Conservation (phyloP, 2,797 vertebrate species). For the Mormyrops attenuatus region DNA sequence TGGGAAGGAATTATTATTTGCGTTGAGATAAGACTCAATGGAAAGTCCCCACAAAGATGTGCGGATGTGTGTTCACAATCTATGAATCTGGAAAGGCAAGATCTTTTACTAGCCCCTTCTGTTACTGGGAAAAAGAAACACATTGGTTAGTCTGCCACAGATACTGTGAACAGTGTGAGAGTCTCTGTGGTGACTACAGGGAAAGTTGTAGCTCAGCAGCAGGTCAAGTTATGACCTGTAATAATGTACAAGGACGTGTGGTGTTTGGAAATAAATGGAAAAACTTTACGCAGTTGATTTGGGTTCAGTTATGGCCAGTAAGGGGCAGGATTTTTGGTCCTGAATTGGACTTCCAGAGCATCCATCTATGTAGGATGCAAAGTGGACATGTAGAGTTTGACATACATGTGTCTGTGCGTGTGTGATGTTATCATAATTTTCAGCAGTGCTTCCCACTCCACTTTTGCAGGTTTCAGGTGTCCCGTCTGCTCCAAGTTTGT, state of each 20-base stretch:
- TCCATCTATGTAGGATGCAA: background rate
- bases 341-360: background rate
- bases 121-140: background rate
- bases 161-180: background rate
- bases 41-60: background rate
- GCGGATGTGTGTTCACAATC: background rate
- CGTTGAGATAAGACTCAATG: background rate
- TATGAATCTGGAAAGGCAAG: background rate
- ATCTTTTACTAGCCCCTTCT: background rate
- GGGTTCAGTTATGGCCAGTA: background rate
- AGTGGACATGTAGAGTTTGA: background rate
- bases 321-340: background rate
- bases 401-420: background rate
- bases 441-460: background rate
- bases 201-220: background rate
- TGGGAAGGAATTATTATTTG: background rate
- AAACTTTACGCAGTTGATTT: background rate
- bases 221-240: background rate
- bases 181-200: background rate
- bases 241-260: background rate
- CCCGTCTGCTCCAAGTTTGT: conserved; percentile 95
- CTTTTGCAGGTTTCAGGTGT: conserved; percentile 83
- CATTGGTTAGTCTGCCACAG: background rate
- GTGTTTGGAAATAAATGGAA: background rate
- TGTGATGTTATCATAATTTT: background rate